Evolutionary conservation across 1,140 invertebrate species (phyloP).

Genomic region (Nautilus pompilius): DNA sequence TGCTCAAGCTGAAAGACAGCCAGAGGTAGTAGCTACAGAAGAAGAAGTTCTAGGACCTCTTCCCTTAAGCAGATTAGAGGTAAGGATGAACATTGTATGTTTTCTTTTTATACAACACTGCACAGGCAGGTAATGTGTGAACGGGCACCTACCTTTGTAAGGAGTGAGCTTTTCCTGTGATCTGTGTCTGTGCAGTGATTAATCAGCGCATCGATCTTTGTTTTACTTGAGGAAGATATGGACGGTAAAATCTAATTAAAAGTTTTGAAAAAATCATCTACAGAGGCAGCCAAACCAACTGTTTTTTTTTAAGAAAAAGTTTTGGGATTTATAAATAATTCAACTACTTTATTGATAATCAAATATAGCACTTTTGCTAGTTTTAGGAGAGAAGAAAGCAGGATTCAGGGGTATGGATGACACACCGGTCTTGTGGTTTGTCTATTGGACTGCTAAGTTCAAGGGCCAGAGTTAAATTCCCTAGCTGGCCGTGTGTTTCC

Average conservation of each 20-base stretch:
- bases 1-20: conserved; percentile 7
- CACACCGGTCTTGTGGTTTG: too few relatives aligned
- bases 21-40: conserved; percentile 17
- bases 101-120: not conserved
- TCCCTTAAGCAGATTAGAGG: conserved; percentile 43
- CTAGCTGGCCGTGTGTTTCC: too few relatives aligned
- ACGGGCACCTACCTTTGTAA: not conserved
- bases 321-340: too few relatives aligned
- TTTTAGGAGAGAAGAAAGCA: too few relatives aligned
- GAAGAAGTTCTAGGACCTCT: conserved; percentile 50
- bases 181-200: not conserved
- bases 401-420: too few relatives aligned
- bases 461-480: too few relatives aligned
- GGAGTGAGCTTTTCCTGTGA: not conserved
- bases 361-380: too few relatives aligned
- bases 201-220: not conserved
- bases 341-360: too few relatives aligned
- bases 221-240: not conserved
- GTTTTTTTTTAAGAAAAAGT: too few relatives aligned
- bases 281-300: too few relatives aligned
- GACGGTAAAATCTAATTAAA: not conserved
- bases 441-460: too few relatives aligned
- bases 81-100: conserved; percentile 13
- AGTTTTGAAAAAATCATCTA: not conserved
- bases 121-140: not conserved